Base-by-base conservation (phyloP, 2,113 vertebrate genomes). In the Brachyistius frenatus region DNA sequence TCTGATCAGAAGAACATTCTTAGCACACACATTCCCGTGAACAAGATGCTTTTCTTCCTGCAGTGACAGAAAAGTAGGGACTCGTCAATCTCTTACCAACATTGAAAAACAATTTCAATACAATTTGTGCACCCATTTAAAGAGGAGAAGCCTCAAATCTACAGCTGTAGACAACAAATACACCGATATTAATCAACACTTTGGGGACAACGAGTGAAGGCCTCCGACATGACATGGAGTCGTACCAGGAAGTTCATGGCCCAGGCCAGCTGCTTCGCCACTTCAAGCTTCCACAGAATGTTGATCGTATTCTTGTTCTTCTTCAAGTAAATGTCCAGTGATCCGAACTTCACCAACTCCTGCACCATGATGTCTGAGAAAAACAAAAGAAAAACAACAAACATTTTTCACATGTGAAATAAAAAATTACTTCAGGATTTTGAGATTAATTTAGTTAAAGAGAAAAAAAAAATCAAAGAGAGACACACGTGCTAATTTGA, bases 221-320 rank as follows among this genome's bases (percentile, higher is more conserved):
- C 9, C 39, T 46, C 0, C 39, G 41, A 15, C 6, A 11, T 3
- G 10, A 49, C 4, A 58, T 14, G 10, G 33, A 65, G 68, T 64
- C 95, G 89, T 95, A 99, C 98, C 93, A 99, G 95, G 93, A 98
- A 99, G 92, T 97, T 97, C 96, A 99, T 97, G 66, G 96, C 98
- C 96, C 97, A 96, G 53, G 98, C 97, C 91, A 99, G 88, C 86
- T 99, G 98, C 86, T 99, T 99, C 11, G 97, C 96, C 90, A 98
- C 98, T 93, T 99, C 97, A 82, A 99, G 94, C 89, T 98, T 99
- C 98, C 98, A 99, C 88, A 97, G 93, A 85, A 98, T 97, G 91
- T 97, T 99, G 81, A 99, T 95, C 0, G 83, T 82, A 84, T 92
- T 96, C 91, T 96, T 98, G 85, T 97, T 98, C 89, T 97, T 97